Evolutionary conservation across 2,888 invertebrate species (phyloP).

Genomic region (Eristalinus sepulchralis): DNA sequence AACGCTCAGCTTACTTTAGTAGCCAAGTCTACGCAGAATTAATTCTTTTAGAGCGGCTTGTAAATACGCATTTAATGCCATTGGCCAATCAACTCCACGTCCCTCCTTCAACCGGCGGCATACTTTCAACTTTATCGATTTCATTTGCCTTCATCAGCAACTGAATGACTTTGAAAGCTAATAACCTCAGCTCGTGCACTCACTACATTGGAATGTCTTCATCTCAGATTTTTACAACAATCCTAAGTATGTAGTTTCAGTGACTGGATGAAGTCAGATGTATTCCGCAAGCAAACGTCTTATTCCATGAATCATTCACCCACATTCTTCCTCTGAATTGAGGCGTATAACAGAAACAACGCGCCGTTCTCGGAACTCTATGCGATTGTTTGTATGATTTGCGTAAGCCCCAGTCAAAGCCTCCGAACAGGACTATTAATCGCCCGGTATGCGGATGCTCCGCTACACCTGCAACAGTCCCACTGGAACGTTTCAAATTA

Average conservation of each 20-base stretch:
- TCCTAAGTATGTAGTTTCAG: not conserved
- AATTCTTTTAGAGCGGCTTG: too few species aligned
- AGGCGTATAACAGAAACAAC: not conserved
- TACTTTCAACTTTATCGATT: not conserved
- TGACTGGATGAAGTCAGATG: too few species aligned
- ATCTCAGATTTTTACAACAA: not conserved
- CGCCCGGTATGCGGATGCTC: conserved; percentile 26
- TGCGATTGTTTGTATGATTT: not conserved
- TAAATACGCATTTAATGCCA: too few species aligned
- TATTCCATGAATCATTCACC: not conserved
- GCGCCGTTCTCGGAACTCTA: not conserved
- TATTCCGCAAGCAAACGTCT: not conserved
- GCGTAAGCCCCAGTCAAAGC: not conserved
- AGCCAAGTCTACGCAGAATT: too few species aligned
- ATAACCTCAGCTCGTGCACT: not conserved
- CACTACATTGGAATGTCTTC: not conserved
- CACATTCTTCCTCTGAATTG: not conserved
- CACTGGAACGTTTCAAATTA: not conserved
- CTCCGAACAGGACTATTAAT: conserved; percentile 11
- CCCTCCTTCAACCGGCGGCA: not conserved
- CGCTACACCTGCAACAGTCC: not conserved
- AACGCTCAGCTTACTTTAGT: too few species aligned
- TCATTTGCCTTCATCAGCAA: not conserved
- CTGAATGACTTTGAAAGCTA: not conserved
- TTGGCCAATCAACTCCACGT: not conserved